These are phyloP conservation scores for Griposia aprilina DNA, from an alignment of 2,888 invertebrate species.

Conservation along the genomic window DNA sequence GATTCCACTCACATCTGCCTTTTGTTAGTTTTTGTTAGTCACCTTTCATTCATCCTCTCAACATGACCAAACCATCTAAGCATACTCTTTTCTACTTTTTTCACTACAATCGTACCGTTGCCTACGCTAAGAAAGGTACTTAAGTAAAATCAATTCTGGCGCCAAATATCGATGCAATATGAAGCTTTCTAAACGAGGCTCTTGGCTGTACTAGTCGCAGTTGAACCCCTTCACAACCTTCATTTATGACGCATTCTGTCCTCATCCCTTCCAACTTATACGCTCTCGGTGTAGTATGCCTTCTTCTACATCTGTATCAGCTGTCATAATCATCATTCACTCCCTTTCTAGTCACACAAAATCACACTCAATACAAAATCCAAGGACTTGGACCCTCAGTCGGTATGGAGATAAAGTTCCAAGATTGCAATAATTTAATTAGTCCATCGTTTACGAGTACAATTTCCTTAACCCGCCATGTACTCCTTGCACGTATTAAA, in stretches of 20 bases:
- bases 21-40: no score
- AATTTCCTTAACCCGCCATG: conserved; percentile 36
- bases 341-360: no score
- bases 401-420: background rate
- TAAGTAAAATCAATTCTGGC: background rate
- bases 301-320: background rate
- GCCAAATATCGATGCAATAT: background rate
- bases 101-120: no score
- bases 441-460: conserved; percentile 22
- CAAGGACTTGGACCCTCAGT: background rate
- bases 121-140: no score
- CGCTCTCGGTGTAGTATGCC: background rate
- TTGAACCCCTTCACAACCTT: background rate
- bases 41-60: no score
- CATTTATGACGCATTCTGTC: background rate
- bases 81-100: no score
- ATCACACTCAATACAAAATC: background rate
- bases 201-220: no score
- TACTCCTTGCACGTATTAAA: conserved; percentile 15
- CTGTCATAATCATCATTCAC: background rate
- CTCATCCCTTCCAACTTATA: background rate
- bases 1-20: no score
- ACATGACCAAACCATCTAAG: no score
- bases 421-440: background rate
- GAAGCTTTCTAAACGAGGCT: background rate